Base-by-base conservation (phyloP, 2,888 invertebrate species). In the Eupithecia subumbrata region DNA sequence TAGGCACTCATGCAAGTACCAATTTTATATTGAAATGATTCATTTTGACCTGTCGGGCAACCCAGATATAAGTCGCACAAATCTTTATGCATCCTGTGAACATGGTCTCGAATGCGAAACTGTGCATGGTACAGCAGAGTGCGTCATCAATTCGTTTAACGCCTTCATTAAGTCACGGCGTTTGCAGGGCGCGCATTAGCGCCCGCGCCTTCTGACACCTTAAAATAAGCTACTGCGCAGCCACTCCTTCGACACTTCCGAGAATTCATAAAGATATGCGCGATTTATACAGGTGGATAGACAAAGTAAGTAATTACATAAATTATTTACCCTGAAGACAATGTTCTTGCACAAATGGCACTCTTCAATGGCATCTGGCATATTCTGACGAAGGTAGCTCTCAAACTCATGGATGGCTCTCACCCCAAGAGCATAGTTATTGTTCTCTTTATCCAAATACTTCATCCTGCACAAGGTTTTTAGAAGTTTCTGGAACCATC, bases 331-430 rank as follows among this genome's bases (percentile, higher is more conserved):
- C 82, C 92, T 88, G 77, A 91, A 95, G 37, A 95, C 95, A 82
- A 92, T 91, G 76, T 91, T 88, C 78, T 92, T 93, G 82, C 95
- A 95, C 52, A 94, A 84, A 63, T 85, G 88, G 78, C 95, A 95
- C 75, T 93, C 91, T 78, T 92, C 90, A 63, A 94, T 88, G 22
- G 88, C 84, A 68, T 92, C 92, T 0, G 92, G 91, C 89, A 95
- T 89, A 79, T 94, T 91, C 80, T 91, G 88, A 0, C 89, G 85
- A 0, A 95, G 83, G 76, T 95, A 95, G 0, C 90, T 85, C 77
- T 95, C 92, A 88, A 95, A 95, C 83, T 95, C 95, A 79, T 95
- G 92, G 14, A 94, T 92, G 2, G 91, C 89, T 81, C 94, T 80
- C 43, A 94, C 87, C 2, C 95, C 95, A 1, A 95, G 83, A 0